Evolutionary conservation across 2,888 invertebrate species (phyloP).

Genomic region (Labia minor): DNA sequence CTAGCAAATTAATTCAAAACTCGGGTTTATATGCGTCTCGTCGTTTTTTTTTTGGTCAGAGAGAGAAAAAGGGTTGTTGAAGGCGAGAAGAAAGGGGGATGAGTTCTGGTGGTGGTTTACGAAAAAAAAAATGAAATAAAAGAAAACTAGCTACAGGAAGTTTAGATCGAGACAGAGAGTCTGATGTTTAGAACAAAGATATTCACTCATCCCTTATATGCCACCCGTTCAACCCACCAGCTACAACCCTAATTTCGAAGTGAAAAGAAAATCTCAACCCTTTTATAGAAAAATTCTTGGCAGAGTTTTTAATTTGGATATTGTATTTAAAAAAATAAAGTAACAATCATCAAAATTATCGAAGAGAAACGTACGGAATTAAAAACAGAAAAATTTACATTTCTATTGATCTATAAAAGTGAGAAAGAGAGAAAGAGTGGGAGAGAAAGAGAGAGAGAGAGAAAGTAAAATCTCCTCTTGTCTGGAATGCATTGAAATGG

Average conservation of each 20-base stretch:
- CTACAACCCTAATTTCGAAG: background rate
- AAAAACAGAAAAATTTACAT: too few relatives aligned
- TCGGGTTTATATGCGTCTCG: conserved; percentile 13
- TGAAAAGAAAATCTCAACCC: conserved; percentile 4
- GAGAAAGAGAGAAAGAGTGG: too few relatives aligned
- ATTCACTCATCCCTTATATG: background rate
- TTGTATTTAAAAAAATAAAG: background rate
- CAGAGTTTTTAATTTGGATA: conserved; percentile 13
- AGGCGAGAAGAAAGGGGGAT: background rate
- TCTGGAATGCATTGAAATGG: too few relatives aligned
- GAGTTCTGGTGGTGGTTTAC: background rate
- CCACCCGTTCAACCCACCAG: background rate
- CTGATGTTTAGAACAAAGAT: conserved; percentile 13
- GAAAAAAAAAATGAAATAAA: conserved; percentile 4
- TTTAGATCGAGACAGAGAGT: conserved; percentile 13
- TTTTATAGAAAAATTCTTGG: conserved; percentile 4
- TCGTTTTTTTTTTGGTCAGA: background rate
- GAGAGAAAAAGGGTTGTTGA: conserved; percentile 13
- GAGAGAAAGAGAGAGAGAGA: too few relatives aligned
- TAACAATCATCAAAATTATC: too few relatives aligned
- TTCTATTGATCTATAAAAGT: too few relatives aligned
- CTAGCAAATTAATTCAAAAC: conserved; percentile 13
- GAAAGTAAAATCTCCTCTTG: too few relatives aligned
- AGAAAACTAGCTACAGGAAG: conserved; percentile 13
- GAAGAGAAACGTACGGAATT: too few relatives aligned